These are phyloP conservation scores for Hirudinaria manillensis DNA, from an alignment of 2,888 invertebrate species.

Conservation along the genomic window DNA sequence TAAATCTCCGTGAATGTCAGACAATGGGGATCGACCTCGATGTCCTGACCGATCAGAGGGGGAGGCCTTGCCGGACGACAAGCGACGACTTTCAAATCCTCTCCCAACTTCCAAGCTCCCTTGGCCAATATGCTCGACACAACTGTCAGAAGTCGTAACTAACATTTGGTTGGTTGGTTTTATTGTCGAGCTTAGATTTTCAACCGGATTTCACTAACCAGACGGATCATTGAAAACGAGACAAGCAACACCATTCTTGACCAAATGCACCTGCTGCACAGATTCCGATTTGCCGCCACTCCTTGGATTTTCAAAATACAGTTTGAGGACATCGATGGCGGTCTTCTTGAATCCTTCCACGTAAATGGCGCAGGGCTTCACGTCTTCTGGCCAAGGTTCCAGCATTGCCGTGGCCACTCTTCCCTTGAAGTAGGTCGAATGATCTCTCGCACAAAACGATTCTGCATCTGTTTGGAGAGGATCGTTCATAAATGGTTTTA, in stretches of 20 bases:
- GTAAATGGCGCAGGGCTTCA: conserved; percentile 7
- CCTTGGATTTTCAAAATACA: conserved; percentile 16
- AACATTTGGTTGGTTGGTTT: neutral
- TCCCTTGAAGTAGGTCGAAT: conserved; percentile 2
- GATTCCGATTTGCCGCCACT: conserved; percentile 8
- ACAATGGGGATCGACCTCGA: neutral
- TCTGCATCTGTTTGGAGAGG: neutral
- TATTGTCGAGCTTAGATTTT: neutral
- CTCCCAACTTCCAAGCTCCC: neutral
- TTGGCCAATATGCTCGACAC: neutral
- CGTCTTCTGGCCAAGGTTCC: conserved; percentile 6
- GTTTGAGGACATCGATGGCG: neutral
- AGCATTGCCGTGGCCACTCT: neutral
- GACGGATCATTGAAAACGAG: neutral
- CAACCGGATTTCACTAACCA: neutral
- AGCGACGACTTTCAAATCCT: neutral
- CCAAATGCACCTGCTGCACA: neutral
- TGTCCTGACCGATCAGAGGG: neutral
- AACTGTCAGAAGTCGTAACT: neutral
- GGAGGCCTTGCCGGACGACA: neutral
- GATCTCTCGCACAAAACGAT: conserved; percentile 4
- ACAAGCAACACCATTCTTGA: neutral
- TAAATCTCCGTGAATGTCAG: neutral
- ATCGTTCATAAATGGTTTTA: neutral
- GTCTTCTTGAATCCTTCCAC: conserved; percentile 12